phyloP scores from a whole-genome alignment of 2,113 vertebrate species.

The Bothrops jararaca region DNA sequence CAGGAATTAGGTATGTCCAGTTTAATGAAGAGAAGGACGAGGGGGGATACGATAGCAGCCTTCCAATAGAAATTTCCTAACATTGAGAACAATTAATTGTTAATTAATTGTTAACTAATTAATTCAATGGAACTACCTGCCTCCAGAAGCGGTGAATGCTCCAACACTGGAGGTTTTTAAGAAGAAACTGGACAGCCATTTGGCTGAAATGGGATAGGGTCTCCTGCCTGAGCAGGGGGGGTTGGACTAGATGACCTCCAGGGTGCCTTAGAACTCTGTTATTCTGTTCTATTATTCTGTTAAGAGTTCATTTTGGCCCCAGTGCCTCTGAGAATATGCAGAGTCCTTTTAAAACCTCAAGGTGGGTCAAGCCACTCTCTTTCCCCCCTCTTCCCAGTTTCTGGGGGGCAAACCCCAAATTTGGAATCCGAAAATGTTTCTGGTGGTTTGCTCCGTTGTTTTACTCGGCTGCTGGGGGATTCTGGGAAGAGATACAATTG shows the following conservation, averaged over 20 bases:
- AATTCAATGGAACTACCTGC: neutral
- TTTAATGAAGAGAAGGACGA: no score
- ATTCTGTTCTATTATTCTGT: neutral
- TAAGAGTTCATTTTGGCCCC: neutral
- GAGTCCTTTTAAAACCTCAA: neutral
- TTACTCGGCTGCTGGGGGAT: neutral
- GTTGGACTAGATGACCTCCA: no score
- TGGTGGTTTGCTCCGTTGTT: neutral
- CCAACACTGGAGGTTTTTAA: neutral
- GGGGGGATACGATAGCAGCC: no score
- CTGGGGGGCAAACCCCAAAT: neutral
- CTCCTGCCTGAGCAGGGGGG: neutral
- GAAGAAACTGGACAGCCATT: neutral
- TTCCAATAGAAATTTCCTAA: neutral
- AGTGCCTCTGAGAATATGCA: slow-evolving; percentile 8
- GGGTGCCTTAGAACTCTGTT: neutral
- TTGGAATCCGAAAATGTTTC: neutral
- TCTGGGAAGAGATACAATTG: neutral
- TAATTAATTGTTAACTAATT: neutral
- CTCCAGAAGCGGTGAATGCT: neutral
- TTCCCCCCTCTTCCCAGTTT: neutral
- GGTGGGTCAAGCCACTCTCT: neutral
- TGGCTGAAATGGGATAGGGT: no score
- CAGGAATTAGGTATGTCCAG: no score
- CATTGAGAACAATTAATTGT: no score